Evolutionary conservation across 2,113 vertebrate species (phyloP), one percentile per base, ranked within the genome.

Genomic region (Planiliza haematocheilus): DNA sequence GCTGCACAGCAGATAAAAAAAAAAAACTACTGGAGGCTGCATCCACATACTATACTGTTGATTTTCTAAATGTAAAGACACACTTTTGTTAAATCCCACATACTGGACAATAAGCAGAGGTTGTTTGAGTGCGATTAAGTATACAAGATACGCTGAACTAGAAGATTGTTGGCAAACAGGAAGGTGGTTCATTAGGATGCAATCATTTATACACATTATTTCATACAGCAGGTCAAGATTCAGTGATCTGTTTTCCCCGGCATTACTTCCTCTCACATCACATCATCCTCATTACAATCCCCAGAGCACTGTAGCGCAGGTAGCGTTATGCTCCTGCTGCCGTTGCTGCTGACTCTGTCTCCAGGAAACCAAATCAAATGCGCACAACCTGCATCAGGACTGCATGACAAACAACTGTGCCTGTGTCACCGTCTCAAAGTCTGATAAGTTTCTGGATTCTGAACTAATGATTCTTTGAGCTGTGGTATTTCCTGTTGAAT

Each of bases 251-350:
- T 39, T 52, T 69, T 70, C 10, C n/a, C 13, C 10, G 14, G 56
- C 48, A 50, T 79, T 20, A 66, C 55, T 67, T 57, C 69, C 76
- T 74, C 64, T 70, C 82, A 45, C 57, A 83, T 79, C 74, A 70
- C 79, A 55, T 78, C 77, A 74, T 48, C 50, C 50, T 42, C 52
- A 80, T 70, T 69, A 68, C 55, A 46, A 51, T 65, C 81, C 66
- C 71, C 49, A 16, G 84, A 69, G 70, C 61, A 69, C 60, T 46
- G 65, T 82, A 73, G 73, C 12, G 16, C 56, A 81, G 83, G 58
- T 83, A 66, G 53, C 74, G 41, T 20, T 65, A 48, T 65, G 30
- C 62, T 50, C 10, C 69, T 72, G 62, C 69, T 64, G 71, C 34
- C 45, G 55, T 9, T 69, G 83, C 64, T 60, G 56, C 59, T 73